A percentile compares a stretch with the other conserved stretches of the same genome.
Evolutionary conservation across 2,113 vertebrate genomes (phyloP).

Genomic region (Triplophysa tibetana): DNA sequence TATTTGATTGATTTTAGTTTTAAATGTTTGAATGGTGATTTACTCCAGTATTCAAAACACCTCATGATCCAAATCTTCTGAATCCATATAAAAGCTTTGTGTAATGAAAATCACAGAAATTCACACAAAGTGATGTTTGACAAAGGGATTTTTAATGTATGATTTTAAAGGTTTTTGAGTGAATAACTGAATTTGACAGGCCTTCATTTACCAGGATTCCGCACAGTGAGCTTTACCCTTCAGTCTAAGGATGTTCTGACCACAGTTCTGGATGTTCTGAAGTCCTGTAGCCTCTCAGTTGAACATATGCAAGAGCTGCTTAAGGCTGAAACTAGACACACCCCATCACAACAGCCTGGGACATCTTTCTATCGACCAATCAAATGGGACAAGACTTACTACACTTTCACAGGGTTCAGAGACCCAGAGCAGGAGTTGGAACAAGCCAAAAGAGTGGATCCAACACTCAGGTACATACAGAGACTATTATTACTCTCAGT

Average conservation of each 20-base stretch:
- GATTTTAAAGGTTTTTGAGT: too few species aligned
- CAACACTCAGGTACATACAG: slow-evolving; percentile 78
- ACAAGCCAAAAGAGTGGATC: slow-evolving; percentile 82
- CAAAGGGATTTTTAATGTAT: too few species aligned
- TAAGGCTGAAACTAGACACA: slow-evolving; percentile 55
- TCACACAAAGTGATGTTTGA: too few species aligned
- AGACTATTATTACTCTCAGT: too few species aligned
- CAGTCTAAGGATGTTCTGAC: slow-evolving; percentile 85
- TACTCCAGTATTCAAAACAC: too few species aligned
- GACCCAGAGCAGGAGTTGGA: slow-evolving; percentile 91
- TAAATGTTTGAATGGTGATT: too few species aligned
- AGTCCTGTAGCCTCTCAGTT: slow-evolving; percentile 88
- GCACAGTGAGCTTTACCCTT: slow-evolving; percentile 89
- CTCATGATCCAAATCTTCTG: too few species aligned
- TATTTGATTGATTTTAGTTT: too few species aligned
- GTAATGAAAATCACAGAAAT: too few species aligned
- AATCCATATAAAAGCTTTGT: too few species aligned
- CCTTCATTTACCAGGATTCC: slow-evolving; percentile 78
- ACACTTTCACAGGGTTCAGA: slow-evolving; percentile 89
- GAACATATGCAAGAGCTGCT: slow-evolving; percentile 80
- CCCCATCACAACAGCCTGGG: slow-evolving; percentile 31
- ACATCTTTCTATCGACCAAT: slow-evolving; percentile 82
- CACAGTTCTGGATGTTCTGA: slow-evolving; percentile 88
- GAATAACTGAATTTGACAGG: too few species aligned
- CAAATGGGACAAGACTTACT: slow-evolving; percentile 93